A percentile compares a stretch with the other conserved stretches of the same genome.
Evolutionary conservation across 2,888 invertebrate species (phyloP).

Genomic region (Torymus texanus): DNA sequence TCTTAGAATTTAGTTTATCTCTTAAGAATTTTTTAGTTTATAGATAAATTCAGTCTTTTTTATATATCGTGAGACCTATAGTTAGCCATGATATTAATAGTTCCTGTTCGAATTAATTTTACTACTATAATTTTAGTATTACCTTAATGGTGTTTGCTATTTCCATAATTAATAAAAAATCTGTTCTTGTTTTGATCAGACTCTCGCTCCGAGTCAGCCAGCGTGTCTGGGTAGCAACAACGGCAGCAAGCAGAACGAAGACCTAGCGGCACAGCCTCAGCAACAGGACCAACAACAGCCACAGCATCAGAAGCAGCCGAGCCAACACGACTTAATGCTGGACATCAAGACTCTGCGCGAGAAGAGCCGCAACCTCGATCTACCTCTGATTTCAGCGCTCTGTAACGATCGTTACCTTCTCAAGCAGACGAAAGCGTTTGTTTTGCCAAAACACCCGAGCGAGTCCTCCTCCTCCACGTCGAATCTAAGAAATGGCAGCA

Average conservation of each 20-base stretch:
- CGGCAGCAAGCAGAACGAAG: conserved; percentile 1
- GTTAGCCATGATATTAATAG: too few species aligned
- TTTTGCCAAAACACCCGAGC: conserved; percentile 82
- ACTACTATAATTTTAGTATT: too few species aligned
- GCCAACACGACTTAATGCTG: conserved; percentile 74
- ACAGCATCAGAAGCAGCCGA: conserved; percentile 54
- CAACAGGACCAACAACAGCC: conserved; percentile 59
- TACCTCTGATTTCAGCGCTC: conserved; percentile 93
- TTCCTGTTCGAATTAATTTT: too few species aligned
- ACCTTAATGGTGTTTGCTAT: too few species aligned
- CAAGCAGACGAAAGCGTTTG: conserved; percentile 92
- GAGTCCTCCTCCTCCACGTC: conserved; percentile 58
- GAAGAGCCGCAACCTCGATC: conserved; percentile 91
- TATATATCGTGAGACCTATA: too few species aligned
- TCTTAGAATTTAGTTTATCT: too few species aligned
- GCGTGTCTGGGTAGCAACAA: conserved; percentile 55
- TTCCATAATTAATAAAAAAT: too few species aligned
- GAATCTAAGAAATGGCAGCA: conserved; percentile 60
- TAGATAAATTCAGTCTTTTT: too few species aligned
- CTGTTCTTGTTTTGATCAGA: conserved; percentile 60
- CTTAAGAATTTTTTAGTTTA: too few species aligned
- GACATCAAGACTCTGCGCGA: conserved; percentile 91
- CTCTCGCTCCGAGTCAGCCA: conserved; percentile 70
- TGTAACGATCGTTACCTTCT: conserved; percentile 94
- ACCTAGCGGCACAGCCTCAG: background rate